phyloP scores from a whole-genome alignment of 2,888 invertebrate genomes.

The Ophioninae sp. region DNA sequence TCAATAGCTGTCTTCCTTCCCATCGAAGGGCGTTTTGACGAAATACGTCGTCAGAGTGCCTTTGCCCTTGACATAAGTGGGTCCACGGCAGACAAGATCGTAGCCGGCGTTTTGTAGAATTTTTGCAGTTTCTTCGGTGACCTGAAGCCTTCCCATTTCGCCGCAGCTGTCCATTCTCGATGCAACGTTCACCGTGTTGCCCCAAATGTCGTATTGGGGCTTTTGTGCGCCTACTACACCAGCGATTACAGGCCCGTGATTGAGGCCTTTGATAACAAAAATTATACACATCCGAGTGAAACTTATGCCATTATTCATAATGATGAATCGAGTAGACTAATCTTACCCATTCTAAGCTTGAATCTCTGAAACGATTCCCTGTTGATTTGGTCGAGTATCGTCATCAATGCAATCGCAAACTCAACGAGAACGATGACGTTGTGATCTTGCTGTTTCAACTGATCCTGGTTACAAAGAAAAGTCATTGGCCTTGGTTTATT shows the following conservation, averaged over 20 bases:
- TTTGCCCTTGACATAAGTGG: conserved; percentile 97
- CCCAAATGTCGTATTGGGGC: conserved; percentile 99
- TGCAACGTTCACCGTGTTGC: conserved; percentile 98
- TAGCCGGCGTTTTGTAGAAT: conserved; percentile 93
- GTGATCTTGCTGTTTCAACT: conserved; percentile 90
- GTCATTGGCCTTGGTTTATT: no score
- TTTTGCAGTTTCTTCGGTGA: conserved; percentile 91
- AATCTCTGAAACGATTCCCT: conserved; percentile 98
- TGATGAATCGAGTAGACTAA: background rate
- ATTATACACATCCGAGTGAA: background rate
- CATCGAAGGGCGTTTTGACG: conserved; percentile 91
- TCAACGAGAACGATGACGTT: conserved; percentile 95
- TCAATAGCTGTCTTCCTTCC: conserved; percentile 79
- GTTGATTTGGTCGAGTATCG: conserved; percentile 96
- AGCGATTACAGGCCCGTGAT: conserved; percentile 96
- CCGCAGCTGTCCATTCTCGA: conserved; percentile 99
- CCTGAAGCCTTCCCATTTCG: conserved; percentile 92
- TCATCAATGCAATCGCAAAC: conserved; percentile 95
- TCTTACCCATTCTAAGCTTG: conserved; percentile 93
- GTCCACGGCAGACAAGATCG: conserved; percentile 94
- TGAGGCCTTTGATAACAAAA: conserved; percentile 85
- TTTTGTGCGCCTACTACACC: conserved; percentile 99
- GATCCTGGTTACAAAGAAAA: conserved; percentile 83
- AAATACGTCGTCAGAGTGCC: conserved; percentile 95
- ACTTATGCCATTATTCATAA: background rate